Base-by-base conservation (phyloP, 2,113 vertebrate species). In the Lepisosteus oculatus region DNA sequence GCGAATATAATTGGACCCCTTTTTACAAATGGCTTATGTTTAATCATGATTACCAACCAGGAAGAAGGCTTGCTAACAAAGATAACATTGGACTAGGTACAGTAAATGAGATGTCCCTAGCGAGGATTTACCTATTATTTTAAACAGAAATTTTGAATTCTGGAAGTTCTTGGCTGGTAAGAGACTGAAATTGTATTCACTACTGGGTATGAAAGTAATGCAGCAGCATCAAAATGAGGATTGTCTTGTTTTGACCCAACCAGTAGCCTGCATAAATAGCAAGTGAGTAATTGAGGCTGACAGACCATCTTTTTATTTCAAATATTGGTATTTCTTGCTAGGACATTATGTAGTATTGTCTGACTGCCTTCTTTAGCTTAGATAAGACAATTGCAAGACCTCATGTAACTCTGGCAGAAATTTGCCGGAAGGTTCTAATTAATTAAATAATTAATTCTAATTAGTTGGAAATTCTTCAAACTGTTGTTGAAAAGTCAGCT, bases 241-340 rank as follows among this genome's bases (percentile, higher is more conserved):
- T 57, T 64, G 70, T n/a, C 54, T 70, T 29, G 29, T 74, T 65
- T 76, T 69, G 65, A 56, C 71, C 47, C 14, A 17, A 64, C 56
- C 63, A 42, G 45, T 69, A 41, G 55, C 14, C 42, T 59, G 41
- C 2, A 17, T 8, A 45, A 61, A 71, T 69, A 68, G 61, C 42
- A 11, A 13, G 61, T 43, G 68, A 47, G 3, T 15, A n/a, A 12
- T 72, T 29, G 62, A 74, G 72, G 43, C 65, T 61, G 56, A 8
- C 65, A 71, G 11, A 11, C 55, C 56, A 67, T 67, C 54, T 43
- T 54, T 51, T 12, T 67, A 68, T 74, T 42, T 64, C 62, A 64
- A 11, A 4, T 29, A 29, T 29, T 29, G 29, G 29, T 29, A 29
- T 29, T 29, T 29, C 29, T 29, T 29, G 29, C 29, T 29, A 29